phyloP scores from a whole-genome alignment of 2,888 invertebrate species.

The Iphiclides podalirius region DNA sequence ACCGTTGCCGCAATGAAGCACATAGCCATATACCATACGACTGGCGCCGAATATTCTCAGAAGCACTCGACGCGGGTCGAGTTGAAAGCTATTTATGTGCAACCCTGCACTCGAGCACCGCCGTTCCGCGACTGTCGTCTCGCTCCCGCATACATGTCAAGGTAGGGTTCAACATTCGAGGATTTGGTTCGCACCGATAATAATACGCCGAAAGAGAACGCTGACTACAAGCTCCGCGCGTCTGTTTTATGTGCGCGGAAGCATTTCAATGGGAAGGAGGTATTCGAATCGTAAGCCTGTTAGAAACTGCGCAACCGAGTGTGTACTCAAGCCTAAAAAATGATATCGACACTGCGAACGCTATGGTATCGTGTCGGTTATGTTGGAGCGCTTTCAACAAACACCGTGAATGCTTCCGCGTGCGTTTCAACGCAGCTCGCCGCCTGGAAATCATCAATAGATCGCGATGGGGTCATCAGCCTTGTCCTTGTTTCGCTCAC shows the following conservation, averaged over 20 bases:
- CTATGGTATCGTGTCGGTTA: too few relatives aligned
- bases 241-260: too few relatives aligned
- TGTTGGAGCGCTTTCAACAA: too few relatives aligned
- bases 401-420: too few relatives aligned
- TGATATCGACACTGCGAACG: too few relatives aligned
- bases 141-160: constrained; percentile 75
- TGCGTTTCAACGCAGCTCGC: too few relatives aligned
- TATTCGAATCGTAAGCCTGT: too few relatives aligned
- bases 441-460: too few relatives aligned
- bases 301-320: too few relatives aligned
- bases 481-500: constrained; percentile 77
- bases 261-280: constrained; percentile 58
- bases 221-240: constrained; percentile 44
- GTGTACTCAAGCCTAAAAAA: too few relatives aligned
- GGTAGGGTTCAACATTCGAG: constrained; percentile 79
- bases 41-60: constrained; percentile 53
- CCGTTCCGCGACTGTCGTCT: constrained; percentile 63
- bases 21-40: constrained; percentile 28
- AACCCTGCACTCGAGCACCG: constrained; percentile 66
- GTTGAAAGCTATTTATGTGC: constrained; percentile 72
- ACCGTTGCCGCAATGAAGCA: constrained; percentile 26
- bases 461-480: constrained; percentile 77
- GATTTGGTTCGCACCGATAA: constrained; percentile 59
- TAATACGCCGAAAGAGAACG: constrained; percentile 61
- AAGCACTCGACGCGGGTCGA: constrained; percentile 61